These are phyloP conservation scores for Pseudomyrmex concolor DNA, from an alignment of 1,140 invertebrate genomes.

Conservation along the genomic window DNA sequence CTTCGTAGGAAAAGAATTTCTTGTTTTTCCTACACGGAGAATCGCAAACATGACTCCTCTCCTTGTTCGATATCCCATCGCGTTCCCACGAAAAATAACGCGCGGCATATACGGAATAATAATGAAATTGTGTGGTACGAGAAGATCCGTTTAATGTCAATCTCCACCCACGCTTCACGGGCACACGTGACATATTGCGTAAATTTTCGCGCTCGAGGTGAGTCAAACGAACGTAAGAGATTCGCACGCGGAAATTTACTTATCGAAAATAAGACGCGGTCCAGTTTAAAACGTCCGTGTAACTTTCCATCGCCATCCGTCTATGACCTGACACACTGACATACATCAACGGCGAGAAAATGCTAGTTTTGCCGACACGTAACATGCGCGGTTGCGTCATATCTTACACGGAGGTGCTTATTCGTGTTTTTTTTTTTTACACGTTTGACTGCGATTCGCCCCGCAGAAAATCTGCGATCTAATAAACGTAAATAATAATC, in stretches of 20 bases:
- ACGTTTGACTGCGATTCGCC: conserved; percentile 9
- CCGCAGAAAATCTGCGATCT: neutral
- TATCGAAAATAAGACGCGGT: neutral
- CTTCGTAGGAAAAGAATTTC: neutral
- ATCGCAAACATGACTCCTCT: too few relatives aligned
- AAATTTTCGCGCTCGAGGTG: conserved; percentile 16
- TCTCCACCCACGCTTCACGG: neutral
- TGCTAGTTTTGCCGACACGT: conserved; percentile 35
- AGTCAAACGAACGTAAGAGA: neutral
- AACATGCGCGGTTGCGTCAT: neutral
- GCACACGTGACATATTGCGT: conserved; percentile 31
- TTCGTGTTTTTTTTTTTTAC: neutral
- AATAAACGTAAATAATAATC: conserved; percentile 35
- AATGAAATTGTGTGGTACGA: conserved; percentile 11
- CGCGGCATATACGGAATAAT: conserved; percentile 14
- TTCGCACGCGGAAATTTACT: neutral
- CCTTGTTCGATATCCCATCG: neutral
- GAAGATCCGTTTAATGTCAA: conserved; percentile 36
- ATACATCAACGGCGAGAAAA: conserved; percentile 28
- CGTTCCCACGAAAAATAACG: conserved; percentile 47
- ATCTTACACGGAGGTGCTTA: neutral
- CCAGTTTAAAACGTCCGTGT: conserved; percentile 6
- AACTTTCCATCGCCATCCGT: neutral
- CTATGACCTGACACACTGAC: neutral
- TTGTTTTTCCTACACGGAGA: too few relatives aligned